Evolutionary conservation across 2,113 vertebrate genomes (phyloP).

Genomic region (Mixornis gularis): DNA sequence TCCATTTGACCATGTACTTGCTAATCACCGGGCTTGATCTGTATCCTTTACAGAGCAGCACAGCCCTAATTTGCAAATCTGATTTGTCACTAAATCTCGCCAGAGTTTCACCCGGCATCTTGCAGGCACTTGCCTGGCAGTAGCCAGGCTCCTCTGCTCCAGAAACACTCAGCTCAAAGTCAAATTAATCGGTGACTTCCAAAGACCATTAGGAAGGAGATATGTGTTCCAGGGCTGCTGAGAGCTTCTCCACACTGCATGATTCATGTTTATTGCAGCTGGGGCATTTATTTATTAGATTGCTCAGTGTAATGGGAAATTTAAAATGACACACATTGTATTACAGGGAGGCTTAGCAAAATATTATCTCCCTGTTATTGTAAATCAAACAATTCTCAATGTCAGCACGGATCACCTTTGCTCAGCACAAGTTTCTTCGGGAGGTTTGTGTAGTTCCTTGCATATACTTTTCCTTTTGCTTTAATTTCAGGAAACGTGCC

Average conservation of each 20-base stretch:
- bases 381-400: slow-evolving; percentile 68
- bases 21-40: background rate
- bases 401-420: slow-evolving; percentile 51
- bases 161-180: slow-evolving; percentile 39
- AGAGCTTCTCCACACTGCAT: slow-evolving; percentile 42
- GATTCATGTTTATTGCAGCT: slow-evolving; percentile 63
- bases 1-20: background rate
- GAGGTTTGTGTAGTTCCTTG: background rate
- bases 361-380: slow-evolving; percentile 64
- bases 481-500: background rate
- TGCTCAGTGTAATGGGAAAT: slow-evolving; percentile 60
- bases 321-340: slow-evolving; percentile 62
- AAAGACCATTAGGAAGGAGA: slow-evolving; percentile 36
- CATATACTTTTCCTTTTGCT: background rate
- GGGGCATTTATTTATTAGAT: slow-evolving; percentile 63
- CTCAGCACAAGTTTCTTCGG: slow-evolving; percentile 18
- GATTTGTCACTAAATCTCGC: slow-evolving; percentile 51
- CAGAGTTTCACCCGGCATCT: slow-evolving; percentile 29
- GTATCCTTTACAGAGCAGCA: slow-evolving; percentile 3
- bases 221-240: slow-evolving; percentile 33
- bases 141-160: background rate
- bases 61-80: slow-evolving; percentile 37
- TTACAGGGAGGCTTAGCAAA: slow-evolving; percentile 63
- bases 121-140: slow-evolving; percentile 9
- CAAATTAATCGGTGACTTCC: slow-evolving; percentile 49